Base-by-base conservation (phyloP, 2,113 vertebrate species). In the Chionodraco myersi region DNA sequence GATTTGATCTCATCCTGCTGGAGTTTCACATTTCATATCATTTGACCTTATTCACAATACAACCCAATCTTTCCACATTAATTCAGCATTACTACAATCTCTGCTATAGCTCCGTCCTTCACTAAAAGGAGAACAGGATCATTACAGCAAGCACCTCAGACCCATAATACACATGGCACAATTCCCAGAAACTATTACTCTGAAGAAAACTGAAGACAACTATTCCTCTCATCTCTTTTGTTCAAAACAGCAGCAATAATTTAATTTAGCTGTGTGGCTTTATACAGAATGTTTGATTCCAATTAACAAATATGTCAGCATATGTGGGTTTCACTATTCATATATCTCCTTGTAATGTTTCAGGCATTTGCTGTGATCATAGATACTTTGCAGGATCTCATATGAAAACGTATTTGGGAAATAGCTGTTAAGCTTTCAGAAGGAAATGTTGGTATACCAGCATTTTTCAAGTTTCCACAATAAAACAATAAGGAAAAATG, bases 171-270 rank as follows among this genome's bases (percentile, higher is more conserved):
- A 83, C 51, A 83, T 92, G 93, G 93, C 92, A 73, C 15, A 58
- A 47, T 77, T 93, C 92, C 92, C 92, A 94, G 91, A 94, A 90
- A 74, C 82, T 79, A 86, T 90, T 89, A 23, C 69, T 65, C 66
- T 75, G 74, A 65, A 63, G 82, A 72, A 63, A 53, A 53, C 44
- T 52, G 54, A 48, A 47, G 18, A 64, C 49, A 71, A 36, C n/a
- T 23, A 21, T 10, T 52, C 47, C 77, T 58, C 44, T 54, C 60
- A 34, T 73, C 68, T 51, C 13, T 30, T 72, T 44, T 1, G 63
- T 15, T 69, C n/a, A n/a, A 15, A 69, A 11, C 52, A 53, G 30
- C 58, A 62, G 71, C 45, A 58, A 6, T 45, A 21, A 16, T 48
- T 47, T 45, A 21, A 16, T 47, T 47, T 23, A 66, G 13, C 52